Evolutionary conservation across 2,797 vertebrate genomes (phyloP).

Genomic region (Orientallactaga sibirica): DNA sequence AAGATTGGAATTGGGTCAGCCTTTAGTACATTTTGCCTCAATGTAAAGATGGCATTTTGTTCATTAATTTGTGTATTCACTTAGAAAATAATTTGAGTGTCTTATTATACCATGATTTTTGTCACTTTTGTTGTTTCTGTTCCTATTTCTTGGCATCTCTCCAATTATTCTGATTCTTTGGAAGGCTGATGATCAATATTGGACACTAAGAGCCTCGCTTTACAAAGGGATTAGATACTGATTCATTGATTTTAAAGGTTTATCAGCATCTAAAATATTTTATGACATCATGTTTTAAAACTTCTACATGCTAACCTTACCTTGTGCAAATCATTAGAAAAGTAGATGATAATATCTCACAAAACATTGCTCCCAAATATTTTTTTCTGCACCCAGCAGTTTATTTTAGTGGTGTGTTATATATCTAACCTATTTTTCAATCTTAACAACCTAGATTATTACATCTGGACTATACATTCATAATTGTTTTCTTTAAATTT

Average conservation of each 20-base stretch:
- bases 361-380: neutral
- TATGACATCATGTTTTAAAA: neutral
- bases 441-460: neutral
- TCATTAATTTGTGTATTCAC: conserved; percentile 86
- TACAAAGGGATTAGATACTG: conserved; percentile 14
- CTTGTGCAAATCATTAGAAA: neutral
- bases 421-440: neutral
- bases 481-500: neutral
- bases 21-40: conserved; percentile 48
- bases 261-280: conserved; percentile 9
- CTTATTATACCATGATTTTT: conserved; percentile 79
- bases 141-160: conserved; percentile 63
- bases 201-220: conserved; percentile 24
- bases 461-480: neutral
- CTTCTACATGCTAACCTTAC: neutral
- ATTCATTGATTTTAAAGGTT: conserved; percentile 53
- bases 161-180: conserved; percentile 63
- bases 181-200: conserved; percentile 63
- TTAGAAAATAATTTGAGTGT: conserved; percentile 79
- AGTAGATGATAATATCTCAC: neutral
- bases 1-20: conserved; percentile 78
- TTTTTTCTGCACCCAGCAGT: neutral
- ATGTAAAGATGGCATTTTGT: conserved; percentile 64
- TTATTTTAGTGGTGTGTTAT: neutral
- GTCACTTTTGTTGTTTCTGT: conserved; percentile 58